These are phyloP conservation scores for Ceyx cyanopectus DNA, from an alignment of 2,113 vertebrate species.

Conservation along the genomic window DNA sequence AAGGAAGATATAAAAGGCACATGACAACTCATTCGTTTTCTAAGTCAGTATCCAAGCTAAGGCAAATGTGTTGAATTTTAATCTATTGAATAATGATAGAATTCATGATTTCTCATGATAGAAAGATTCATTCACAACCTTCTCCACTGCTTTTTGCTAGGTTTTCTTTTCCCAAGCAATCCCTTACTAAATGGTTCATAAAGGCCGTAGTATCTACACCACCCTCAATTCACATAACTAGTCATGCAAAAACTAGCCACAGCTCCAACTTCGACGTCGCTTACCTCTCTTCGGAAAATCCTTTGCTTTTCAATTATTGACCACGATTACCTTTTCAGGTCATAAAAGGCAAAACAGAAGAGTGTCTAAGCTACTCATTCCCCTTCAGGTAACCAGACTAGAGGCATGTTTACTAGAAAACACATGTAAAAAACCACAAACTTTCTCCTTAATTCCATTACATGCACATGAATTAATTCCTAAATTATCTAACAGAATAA, in stretches of 20 bases:
- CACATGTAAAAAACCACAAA: neutral
- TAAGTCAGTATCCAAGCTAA: neutral
- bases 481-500: neutral
- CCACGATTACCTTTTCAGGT: neutral
- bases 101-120: neutral
- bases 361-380: neutral
- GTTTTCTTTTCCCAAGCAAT: neutral
- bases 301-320: neutral
- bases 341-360: neutral
- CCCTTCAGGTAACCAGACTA: neutral
- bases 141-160: neutral
- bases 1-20: neutral
- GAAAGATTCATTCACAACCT: neutral
- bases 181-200: neutral
- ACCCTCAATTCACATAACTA: neutral
- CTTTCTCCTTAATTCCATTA: neutral
- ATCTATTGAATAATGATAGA: neutral
- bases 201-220: neutral
- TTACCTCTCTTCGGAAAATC: neutral
- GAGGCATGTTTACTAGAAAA: neutral
- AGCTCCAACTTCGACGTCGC: neutral
- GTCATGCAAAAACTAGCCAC: constrained; percentile 8
- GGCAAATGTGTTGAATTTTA: neutral
- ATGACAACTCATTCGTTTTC: neutral
- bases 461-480: neutral